Evolutionary conservation across 2,888 invertebrate species (phyloP), one percentile per base, ranked within the genome.

Genomic region (Omphaloscelis lunosa): DNA sequence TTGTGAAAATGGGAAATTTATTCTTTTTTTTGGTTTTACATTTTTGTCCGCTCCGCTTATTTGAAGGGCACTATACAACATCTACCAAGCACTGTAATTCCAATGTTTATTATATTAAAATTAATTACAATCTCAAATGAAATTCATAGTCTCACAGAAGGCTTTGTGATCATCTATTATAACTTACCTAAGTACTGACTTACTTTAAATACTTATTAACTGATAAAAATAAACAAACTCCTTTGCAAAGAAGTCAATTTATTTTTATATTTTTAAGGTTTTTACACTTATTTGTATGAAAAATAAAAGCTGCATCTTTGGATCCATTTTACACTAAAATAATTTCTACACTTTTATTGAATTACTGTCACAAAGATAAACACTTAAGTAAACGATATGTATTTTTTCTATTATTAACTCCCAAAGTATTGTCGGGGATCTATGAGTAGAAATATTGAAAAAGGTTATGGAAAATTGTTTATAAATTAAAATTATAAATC

Each of bases 291-390:
- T 71, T 84, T 86, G 92, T 95, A 95, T 93, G 93, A 95, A 95
- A 96, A 96, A 95, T 95, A 96, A 95, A 95, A 95, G 93, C 94
- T 94, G 95, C 91, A 91, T 96, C 96, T 96, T 96, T 96, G 96
- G 96, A 93, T 93, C 91, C 68, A 88, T 90, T 91, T 89, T 76
- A 89, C 85, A 89, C 90, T 90, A 90, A 86, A 90, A 88, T 88
- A 87, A 90, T 86, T 72, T 85, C 94, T 93, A 93, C 91, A 79
- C 80, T 90, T 88, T 94, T 94, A 95, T 95, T 95, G 96, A 94
- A 89, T 93, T 93, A 93, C 92, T 94, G 96, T 95, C 95, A 95
- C 95, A 90, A 93, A 89, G 88, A 91, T 91, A 91, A 91, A 91
- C 90, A 92, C 94, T 95, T 94, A 95, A 86, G 89, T 93, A 94